Conservation (phyloP, 2,113 vertebrate genomes). For the Scalopus aquaticus region DNA sequence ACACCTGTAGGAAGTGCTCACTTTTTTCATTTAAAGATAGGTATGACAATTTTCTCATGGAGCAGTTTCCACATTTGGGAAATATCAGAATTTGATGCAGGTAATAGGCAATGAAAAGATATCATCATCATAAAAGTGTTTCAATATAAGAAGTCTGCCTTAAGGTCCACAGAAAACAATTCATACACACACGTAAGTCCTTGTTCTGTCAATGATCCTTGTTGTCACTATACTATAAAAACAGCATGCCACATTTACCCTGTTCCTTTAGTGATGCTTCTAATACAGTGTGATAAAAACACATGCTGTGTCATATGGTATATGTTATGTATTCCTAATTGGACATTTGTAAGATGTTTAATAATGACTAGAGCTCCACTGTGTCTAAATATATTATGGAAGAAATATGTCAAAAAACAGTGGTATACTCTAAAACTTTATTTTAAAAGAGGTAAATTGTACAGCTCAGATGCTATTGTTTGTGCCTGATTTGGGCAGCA, state of each 20-base stretch:
- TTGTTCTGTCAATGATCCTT: not conserved
- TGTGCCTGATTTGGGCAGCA: slow-evolving; percentile 35
- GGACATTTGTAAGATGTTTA: slow-evolving; percentile 71
- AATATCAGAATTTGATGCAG: not conserved
- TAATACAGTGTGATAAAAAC: slow-evolving; percentile 63
- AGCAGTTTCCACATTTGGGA: not conserved
- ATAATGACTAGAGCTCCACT: slow-evolving; percentile 68
- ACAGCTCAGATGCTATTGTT: not conserved
- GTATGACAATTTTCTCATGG: not conserved
- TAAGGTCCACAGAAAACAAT: not conserved
- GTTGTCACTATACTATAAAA: not conserved
- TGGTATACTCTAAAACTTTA: slow-evolving; percentile 62
- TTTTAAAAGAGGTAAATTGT: slow-evolving; percentile 61
- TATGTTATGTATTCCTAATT: slow-evolving; percentile 69
- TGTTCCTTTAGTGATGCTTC: slow-evolving; percentile 43
- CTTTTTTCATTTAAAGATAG: not conserved
- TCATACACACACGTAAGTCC: not conserved
- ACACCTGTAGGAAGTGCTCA: not conserved
- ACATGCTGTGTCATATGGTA: slow-evolving; percentile 69
- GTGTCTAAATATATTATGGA: slow-evolving; percentile 73
- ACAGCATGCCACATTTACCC: not conserved
- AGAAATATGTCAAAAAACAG: slow-evolving; percentile 74
- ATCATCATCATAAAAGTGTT: not conserved
- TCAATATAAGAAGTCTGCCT: not conserved
- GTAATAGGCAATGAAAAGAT: not conserved